These are phyloP conservation scores for Pseudococcus viburni DNA, from an alignment of 2,888 invertebrate genomes.

Conservation along the genomic window DNA sequence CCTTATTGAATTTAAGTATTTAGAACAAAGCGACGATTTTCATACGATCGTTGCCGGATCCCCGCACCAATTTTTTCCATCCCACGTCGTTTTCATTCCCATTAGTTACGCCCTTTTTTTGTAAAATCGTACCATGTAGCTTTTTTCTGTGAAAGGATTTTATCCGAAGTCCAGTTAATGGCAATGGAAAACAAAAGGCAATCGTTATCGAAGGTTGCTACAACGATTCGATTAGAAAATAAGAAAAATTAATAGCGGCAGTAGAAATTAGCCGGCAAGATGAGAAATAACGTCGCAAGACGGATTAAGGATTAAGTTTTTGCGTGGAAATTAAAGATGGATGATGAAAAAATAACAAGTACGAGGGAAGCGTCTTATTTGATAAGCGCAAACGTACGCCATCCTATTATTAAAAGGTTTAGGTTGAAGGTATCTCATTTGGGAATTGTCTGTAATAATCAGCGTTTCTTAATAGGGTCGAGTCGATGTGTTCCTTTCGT, in stretches of 20 bases:
- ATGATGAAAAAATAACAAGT: slow-evolving; percentile 2
- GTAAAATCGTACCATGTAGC: neutral
- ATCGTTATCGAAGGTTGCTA: neutral
- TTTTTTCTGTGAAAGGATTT: neutral
- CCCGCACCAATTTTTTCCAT: too few species aligned
- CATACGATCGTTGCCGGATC: neutral
- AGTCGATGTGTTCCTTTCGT: slow-evolving; percentile 4
- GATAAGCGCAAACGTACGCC: slow-evolving; percentile 36
- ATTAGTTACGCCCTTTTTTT: slow-evolving; percentile 23
- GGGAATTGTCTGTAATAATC: slow-evolving; percentile 61
- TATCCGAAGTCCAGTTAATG: neutral
- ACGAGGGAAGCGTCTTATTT: slow-evolving; percentile 32
- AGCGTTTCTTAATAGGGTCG: slow-evolving; percentile 53
- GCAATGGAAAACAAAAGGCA: neutral
- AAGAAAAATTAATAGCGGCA: slow-evolving; percentile 33
- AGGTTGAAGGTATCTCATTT: slow-evolving; percentile 45
- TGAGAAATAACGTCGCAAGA: neutral
- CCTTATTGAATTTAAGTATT: slow-evolving; percentile 52
- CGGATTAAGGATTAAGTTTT: slow-evolving; percentile 55
- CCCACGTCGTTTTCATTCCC: neutral
- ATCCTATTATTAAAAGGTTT: slow-evolving; percentile 55
- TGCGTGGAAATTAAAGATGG: neutral
- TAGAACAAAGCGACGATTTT: slow-evolving; percentile 48
- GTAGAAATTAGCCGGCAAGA: neutral
- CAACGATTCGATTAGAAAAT: slow-evolving; percentile 12